Conservation (phyloP, 2,113 vertebrate species). For the Microcebus lehilahytsara region DNA sequence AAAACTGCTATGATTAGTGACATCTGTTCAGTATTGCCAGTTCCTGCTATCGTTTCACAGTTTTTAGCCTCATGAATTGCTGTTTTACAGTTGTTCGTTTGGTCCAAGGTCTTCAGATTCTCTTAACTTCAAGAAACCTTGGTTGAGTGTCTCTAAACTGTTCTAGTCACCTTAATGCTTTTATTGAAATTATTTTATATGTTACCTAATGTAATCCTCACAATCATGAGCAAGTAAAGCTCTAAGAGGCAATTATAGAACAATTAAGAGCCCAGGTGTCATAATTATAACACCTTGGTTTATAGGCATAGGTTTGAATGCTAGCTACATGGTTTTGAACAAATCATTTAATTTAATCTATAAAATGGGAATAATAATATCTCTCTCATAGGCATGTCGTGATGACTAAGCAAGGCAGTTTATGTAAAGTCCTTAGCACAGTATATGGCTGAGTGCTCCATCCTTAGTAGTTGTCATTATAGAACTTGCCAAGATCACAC, state of each 20-base stretch:
- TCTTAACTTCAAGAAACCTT: conserved; percentile 42
- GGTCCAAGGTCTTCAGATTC: conserved; percentile 10
- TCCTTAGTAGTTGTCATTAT: not conserved
- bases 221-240: not conserved
- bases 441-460: not conserved
- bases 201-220: conserved; percentile 22
- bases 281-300: conserved; percentile 47
- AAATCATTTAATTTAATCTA: conserved; percentile 60
- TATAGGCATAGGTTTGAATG: conserved; percentile 17
- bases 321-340: conserved; percentile 31
- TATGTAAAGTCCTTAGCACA: not conserved
- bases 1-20: conserved; percentile 25
- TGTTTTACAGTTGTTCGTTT: conserved; percentile 35
- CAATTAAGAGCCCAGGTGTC: not conserved
- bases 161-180: conserved; percentile 12
- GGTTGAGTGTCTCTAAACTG: not conserved
- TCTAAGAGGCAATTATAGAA: conserved; percentile 13
- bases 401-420: conserved; percentile 9
- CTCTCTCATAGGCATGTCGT: not conserved
- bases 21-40: not conserved
- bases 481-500: not conserved
- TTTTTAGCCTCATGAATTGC: not conserved
- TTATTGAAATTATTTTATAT: conserved; percentile 27
- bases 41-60: not conserved
- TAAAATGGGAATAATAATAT: conserved; percentile 40